Percentiles rank a stretch among this genome's conserved stretches.
phyloP scores from a whole-genome alignment of 2,888 invertebrate species.

The Ariolimax columbianus region DNA sequence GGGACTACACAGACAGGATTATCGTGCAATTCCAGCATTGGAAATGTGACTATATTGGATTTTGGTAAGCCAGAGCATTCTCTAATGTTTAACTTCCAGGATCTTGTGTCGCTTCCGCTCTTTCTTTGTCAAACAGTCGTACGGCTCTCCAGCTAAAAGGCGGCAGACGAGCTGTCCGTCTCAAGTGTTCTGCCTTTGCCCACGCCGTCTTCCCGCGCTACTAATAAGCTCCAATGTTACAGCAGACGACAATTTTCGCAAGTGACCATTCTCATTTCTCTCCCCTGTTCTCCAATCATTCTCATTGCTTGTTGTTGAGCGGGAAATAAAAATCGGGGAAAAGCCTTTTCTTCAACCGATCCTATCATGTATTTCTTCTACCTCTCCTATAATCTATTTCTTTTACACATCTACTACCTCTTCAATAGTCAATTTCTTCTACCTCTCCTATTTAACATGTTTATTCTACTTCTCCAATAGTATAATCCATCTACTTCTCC shows the following conservation, averaged over 20 bases:
- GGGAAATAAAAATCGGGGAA: neutral
- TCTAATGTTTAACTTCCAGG: conserved; percentile 1
- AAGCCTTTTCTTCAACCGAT: neutral
- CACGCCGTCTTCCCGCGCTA: neutral
- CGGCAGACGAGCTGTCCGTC: neutral
- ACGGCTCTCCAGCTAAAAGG: neutral
- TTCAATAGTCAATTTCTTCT: neutral
- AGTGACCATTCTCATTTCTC: neutral
- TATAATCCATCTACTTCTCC: conserved; percentile 10
- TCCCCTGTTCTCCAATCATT: neutral
- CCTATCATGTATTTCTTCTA: conserved; percentile 25
- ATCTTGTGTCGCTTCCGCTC: conserved; percentile 15
- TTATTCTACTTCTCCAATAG: neutral
- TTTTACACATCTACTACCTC: conserved; percentile 28
- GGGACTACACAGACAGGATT: too few relatives aligned
- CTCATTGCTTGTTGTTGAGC: neutral
- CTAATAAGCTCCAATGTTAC: neutral
- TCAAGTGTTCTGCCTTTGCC: neutral
- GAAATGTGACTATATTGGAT: neutral
- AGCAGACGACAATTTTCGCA: conserved; percentile 1
- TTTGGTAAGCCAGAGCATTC: neutral
- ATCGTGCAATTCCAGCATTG: too few relatives aligned
- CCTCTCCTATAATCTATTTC: neutral
- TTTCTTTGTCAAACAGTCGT: neutral
- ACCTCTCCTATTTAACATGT: neutral